A percentile compares a stretch with the other conserved stretches of the same genome.
These are phyloP conservation scores for Cristatella mucedo DNA, from an alignment of 2,888 invertebrate species.

Conservation along the genomic window DNA sequence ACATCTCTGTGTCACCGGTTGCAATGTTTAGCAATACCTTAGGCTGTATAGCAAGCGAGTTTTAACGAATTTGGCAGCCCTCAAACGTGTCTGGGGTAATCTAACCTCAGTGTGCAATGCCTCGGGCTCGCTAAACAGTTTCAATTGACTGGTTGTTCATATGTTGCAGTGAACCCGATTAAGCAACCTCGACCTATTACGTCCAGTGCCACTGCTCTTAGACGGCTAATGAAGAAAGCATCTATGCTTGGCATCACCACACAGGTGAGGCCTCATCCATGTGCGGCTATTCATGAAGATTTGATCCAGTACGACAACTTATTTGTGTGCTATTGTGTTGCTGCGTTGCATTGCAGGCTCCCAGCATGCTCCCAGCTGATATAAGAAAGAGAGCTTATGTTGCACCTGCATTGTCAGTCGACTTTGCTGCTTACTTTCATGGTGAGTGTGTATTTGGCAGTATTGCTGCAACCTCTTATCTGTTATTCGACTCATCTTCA, in stretches of 20 bases:
- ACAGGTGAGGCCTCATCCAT: slow-evolving; percentile 18
- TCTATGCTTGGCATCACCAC: slow-evolving; percentile 78
- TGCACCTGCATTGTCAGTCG: slow-evolving; percentile 78
- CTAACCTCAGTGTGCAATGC: too few relatives aligned
- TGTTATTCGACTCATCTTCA: too few relatives aligned
- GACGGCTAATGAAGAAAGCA: slow-evolving; percentile 57
- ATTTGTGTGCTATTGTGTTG: too few relatives aligned
- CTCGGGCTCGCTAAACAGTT: too few relatives aligned
- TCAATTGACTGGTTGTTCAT: slow-evolving; percentile 12
- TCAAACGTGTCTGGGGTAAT: too few relatives aligned
- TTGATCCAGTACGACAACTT: too few relatives aligned
- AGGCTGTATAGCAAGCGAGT: too few relatives aligned
- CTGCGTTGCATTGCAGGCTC: too few relatives aligned
- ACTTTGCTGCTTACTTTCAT: slow-evolving; percentile 81
- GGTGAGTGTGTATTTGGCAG: slow-evolving; percentile 21
- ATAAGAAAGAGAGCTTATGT: slow-evolving; percentile 84
- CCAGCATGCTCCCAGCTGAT: slow-evolving; percentile 24
- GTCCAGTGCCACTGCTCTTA: slow-evolving; percentile 65
- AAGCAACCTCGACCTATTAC: slow-evolving; percentile 79
- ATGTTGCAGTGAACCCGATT: slow-evolving; percentile 63
- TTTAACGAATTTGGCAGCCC: too few relatives aligned
- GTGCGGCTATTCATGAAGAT: neutral
- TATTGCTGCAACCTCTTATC: too few relatives aligned
- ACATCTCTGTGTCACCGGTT: too few relatives aligned
- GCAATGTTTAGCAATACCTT: too few relatives aligned